phyloP scores from a whole-genome alignment of 2,113 vertebrate genomes.

The Erythrocebus patas region DNA sequence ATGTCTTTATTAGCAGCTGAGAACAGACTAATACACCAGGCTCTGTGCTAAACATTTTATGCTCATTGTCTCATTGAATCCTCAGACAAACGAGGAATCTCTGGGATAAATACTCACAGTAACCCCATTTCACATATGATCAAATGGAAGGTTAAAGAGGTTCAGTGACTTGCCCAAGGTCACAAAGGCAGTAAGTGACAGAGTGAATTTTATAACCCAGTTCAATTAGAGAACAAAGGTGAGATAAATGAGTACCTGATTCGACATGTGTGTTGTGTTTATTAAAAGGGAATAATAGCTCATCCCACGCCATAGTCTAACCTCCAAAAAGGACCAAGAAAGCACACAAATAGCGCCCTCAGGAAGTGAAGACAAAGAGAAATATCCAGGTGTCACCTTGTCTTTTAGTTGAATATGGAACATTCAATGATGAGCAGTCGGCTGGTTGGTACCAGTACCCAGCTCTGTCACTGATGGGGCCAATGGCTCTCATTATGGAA shows the following conservation, averaged over 20 bases:
- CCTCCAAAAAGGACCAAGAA: neutral
- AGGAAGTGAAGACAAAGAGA: neutral
- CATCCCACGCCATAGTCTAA: neutral
- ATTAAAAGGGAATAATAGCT: neutral
- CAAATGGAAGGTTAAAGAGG: neutral
- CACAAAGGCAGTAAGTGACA: neutral
- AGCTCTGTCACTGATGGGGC: neutral
- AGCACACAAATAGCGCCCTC: neutral
- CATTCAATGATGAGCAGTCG: rapidly evolving
- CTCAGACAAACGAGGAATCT: neutral
- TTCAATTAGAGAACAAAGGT: neutral
- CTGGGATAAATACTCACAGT: too few relatives aligned
- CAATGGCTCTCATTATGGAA: rapidly evolving
- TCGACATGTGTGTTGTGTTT: neutral
- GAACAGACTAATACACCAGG: too few relatives aligned
- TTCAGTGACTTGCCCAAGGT: neutral
- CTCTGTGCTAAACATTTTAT: neutral
- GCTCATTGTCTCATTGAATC: rapidly evolving
- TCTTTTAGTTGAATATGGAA: neutral
- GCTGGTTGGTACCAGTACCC: neutral
- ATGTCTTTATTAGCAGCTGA: too few relatives aligned
- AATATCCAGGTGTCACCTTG: neutral
- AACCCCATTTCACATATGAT: too few relatives aligned
- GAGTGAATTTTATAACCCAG: neutral
- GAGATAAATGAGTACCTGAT: neutral